Evolutionary conservation across 2,797 vertebrate genomes (phyloP).

Genomic region (Anguilla anguilla): DNA sequence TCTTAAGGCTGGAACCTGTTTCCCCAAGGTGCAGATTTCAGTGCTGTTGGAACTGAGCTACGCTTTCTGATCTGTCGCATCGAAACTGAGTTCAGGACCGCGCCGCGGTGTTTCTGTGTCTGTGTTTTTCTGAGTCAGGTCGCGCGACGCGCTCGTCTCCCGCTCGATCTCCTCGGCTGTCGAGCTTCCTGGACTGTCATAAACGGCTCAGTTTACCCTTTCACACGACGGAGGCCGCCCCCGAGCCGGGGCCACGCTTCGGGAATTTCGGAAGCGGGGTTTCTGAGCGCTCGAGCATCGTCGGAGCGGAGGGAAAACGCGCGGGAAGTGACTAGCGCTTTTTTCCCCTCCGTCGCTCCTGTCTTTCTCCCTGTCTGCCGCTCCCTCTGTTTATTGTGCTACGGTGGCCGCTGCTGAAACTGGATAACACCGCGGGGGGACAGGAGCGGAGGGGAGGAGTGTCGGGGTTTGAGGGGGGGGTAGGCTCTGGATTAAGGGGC

Average conservation of each 20-base stretch:
- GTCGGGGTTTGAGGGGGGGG: constrained; percentile 35
- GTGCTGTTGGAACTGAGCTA: neutral
- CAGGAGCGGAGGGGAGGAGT: constrained; percentile 34
- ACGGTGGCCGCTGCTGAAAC: constrained; percentile 51
- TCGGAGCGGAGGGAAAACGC: neutral
- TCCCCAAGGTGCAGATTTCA: neutral
- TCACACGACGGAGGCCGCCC: neutral
- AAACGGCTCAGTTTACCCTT: neutral
- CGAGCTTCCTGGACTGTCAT: neutral
- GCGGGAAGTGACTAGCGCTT: neutral
- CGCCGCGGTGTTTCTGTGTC: neutral
- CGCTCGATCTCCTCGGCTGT: neutral
- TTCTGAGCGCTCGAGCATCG: neutral
- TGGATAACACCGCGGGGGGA: constrained; percentile 52
- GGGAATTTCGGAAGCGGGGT: neutral
- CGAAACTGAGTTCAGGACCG: neutral
- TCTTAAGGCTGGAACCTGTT: neutral
- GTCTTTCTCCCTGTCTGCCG: neutral
- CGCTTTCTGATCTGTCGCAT: neutral
- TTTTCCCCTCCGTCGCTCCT: neutral
- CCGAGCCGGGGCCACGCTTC: neutral
- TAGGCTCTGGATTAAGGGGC: constrained; percentile 56
- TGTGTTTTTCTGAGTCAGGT: neutral
- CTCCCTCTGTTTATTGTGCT: constrained; percentile 46
- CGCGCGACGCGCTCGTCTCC: neutral